These are phyloP conservation scores for Panurus biarmicus DNA, from an alignment of 2,113 vertebrate genomes.

Conservation along the genomic window DNA sequence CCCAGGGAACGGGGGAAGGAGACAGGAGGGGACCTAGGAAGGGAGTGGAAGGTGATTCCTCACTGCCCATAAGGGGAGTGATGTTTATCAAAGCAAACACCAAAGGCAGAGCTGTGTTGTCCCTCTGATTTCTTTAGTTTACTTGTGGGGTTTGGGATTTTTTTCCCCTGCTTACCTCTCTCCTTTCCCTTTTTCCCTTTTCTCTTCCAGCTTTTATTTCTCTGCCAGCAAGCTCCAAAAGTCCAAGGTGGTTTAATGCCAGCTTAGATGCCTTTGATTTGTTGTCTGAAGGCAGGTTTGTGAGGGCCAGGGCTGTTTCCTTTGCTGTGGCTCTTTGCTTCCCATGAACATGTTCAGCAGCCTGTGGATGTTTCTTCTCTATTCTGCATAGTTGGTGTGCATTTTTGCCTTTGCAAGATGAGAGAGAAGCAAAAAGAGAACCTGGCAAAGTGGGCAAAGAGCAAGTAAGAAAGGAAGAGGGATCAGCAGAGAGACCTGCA, in stretches of 20 bases:
- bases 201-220: constrained; percentile 25
- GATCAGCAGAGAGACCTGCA: background rate
- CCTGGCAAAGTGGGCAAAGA: background rate
- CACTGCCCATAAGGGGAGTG: background rate
- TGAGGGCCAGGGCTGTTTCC: constrained; percentile 17
- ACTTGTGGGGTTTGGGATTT: background rate
- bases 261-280: constrained; percentile 70
- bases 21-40: background rate
- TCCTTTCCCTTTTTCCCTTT: background rate
- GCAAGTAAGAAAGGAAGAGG: background rate
- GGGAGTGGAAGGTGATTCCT: background rate
- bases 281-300: constrained; percentile 53
- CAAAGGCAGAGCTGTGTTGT: background rate
- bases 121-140: background rate
- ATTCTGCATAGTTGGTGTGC: constrained; percentile 33
- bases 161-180: background rate
- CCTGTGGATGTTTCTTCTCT: constrained; percentile 10
- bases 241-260: constrained; percentile 58
- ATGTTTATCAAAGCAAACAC: background rate
- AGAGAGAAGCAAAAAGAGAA: background rate
- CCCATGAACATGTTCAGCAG: background rate
- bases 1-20: background rate
- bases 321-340: constrained; percentile 51
- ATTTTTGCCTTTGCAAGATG: background rate
- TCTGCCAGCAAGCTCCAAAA: constrained; percentile 39